phyloP scores from a whole-genome alignment of 2,888 invertebrate species.

The Agrotis segetum region DNA sequence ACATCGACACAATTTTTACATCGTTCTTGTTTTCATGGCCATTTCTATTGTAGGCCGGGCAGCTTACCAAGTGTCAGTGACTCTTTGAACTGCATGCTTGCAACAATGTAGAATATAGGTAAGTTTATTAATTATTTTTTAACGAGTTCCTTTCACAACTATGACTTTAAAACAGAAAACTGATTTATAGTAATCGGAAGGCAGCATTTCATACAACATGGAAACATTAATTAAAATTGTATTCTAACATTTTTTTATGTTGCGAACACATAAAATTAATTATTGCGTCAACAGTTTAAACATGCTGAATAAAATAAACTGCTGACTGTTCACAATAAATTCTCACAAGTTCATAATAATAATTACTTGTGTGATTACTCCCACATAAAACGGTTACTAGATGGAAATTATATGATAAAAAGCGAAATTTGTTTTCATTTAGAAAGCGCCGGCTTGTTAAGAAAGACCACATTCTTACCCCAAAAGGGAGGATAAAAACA shows the following conservation, averaged over 20 bases:
- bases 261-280: conserved; percentile 6
- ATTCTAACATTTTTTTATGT: background rate
- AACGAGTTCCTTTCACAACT: background rate
- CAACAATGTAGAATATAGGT: conserved; percentile 14
- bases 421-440: conserved; percentile 29
- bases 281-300: background rate
- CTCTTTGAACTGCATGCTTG: conserved; percentile 27
- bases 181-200: background rate
- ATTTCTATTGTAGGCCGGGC: conserved; percentile 42
- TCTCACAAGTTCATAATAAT: conserved; percentile 12
- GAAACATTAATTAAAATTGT: background rate
- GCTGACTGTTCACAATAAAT: conserved; percentile 8
- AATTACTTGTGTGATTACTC: conserved; percentile 16
- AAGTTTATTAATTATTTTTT: background rate
- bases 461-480: conserved; percentile 31
- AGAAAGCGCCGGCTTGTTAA: conserved; percentile 36
- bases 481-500: conserved; percentile 45
- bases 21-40: conserved; percentile 38
- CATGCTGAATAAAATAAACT: conserved; percentile 1
- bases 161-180: background rate
- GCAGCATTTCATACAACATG: background rate
- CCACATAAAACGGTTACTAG: conserved; percentile 10
- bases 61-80: conserved; percentile 47
- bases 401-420: conserved; percentile 38
- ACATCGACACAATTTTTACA: background rate